Evolutionary conservation across 2,797 vertebrate genomes (phyloP).

Genomic region (Protosalanx chinensis): DNA sequence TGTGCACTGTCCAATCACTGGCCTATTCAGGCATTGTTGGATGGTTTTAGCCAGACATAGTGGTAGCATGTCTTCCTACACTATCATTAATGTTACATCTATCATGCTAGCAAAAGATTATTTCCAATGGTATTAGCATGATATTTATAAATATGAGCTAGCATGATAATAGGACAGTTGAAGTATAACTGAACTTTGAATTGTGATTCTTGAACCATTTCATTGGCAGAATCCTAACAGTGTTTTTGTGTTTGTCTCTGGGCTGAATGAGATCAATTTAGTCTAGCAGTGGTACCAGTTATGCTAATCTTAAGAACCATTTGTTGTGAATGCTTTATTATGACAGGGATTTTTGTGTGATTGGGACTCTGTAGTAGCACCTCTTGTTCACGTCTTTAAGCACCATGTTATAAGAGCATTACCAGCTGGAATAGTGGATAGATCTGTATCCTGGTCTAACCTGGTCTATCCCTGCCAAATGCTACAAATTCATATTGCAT

Average conservation of each 20-base stretch:
- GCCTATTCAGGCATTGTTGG: neutral
- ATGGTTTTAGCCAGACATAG: neutral
- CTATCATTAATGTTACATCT: neutral
- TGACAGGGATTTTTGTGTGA: neutral
- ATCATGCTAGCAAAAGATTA: neutral
- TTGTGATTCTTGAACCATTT: neutral
- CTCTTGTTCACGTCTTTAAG: neutral
- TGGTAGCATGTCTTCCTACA: neutral
- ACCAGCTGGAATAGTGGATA: neutral
- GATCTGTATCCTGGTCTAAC: neutral
- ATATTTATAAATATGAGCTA: neutral
- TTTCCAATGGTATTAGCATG: neutral
- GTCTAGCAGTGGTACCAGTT: neutral
- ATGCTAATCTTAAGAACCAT: neutral
- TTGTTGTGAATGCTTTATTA: neutral
- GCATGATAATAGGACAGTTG: neutral
- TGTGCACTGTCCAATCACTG: neutral
- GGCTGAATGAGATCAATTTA: neutral
- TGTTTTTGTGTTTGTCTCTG: neutral
- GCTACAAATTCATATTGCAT: slow-evolving; percentile 24
- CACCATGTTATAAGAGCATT: neutral
- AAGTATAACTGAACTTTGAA: neutral
- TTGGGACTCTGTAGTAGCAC: neutral
- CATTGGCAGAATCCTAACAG: neutral
- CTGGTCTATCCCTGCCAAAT: neutral